Evolutionary conservation across 1,140 invertebrate genomes (phyloP).

Genomic region (Geopemphigus sp.): DNA sequence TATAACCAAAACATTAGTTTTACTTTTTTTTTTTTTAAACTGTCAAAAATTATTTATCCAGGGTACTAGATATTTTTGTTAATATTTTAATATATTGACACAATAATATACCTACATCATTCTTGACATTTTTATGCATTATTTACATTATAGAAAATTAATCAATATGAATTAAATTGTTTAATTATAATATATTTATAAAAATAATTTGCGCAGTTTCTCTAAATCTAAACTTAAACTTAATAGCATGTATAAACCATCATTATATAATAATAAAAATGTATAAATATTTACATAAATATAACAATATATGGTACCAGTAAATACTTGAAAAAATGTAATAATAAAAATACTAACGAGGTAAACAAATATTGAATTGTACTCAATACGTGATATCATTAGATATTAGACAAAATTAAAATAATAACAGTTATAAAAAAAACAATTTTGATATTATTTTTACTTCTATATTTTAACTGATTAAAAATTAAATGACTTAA

Average conservation of each 20-base stretch:
- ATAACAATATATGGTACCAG: conserved; percentile 22
- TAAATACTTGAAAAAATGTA: neutral
- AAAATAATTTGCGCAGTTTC: conserved; percentile 29
- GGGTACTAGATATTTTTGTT: no score
- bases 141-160: no score
- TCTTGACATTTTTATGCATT: no score
- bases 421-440: neutral
- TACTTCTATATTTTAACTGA: no score
- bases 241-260: conserved; percentile 19
- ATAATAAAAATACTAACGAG: neutral
- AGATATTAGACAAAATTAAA: neutral
- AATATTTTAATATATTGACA: no score
- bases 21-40: no score
- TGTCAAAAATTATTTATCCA: no score
- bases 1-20: no score
- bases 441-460: neutral
- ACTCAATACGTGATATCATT: neutral
- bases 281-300: conserved; percentile 24
- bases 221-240: conserved; percentile 14
- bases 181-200: conserved; percentile 21
- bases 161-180: no score
- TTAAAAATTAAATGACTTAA: neutral
- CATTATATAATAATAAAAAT: conserved; percentile 8
- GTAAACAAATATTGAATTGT: conserved; percentile 9
- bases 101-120: no score